Evolutionary conservation across 1,140 invertebrate genomes (phyloP), one percentile per base, ranked within the genome.

Genomic region (Centruroides sculpturatus): DNA sequence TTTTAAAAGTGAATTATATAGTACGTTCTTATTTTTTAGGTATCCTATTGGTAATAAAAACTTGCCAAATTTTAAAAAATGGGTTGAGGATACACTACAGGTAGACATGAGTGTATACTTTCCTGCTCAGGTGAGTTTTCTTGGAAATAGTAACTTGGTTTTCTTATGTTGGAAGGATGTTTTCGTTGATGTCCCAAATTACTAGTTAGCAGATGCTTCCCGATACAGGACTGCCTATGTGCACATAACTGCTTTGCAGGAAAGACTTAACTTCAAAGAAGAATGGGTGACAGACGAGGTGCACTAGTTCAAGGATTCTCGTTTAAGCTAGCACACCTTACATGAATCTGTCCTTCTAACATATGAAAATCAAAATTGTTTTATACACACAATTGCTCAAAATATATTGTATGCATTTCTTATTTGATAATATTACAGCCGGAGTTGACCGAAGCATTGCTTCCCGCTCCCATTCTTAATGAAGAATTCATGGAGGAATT

Each of bases 41-140:
- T 95, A 96, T 76, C 80, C 86, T 8, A 84, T 97, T 56, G 87
- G 84, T 51, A 85, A 84, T 13, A 76, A 82, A 47, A 75, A 79
- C 4, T 73, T 98, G 63, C 91, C 90, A 0, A 79, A 83, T 67
- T 84, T 97, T 59, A 81, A 82, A 23, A 75, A 85, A 67, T 98
- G 89, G 88, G 89, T 89, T 46, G 74, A 81, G 55, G 74, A 82
- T 9, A 82, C 78, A 35, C 81, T 97, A 51, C 81, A 86, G 9
- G 71, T 89, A n/a, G 79, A 83, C 61, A 68, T 78, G 67, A 72
- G 47, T 0, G 71, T 56, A 59, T 69, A 58, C 61, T 66, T 51
- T n/a, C 69, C 69, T 10, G 56, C 71, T 0, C 74, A 73, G 47
- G 73, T 35, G 69, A 73, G 51, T 84, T 78, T 68, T 84, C 23